These are phyloP conservation scores for Rhingia campestris DNA, from an alignment of 2,888 invertebrate genomes.

Conservation along the genomic window DNA sequence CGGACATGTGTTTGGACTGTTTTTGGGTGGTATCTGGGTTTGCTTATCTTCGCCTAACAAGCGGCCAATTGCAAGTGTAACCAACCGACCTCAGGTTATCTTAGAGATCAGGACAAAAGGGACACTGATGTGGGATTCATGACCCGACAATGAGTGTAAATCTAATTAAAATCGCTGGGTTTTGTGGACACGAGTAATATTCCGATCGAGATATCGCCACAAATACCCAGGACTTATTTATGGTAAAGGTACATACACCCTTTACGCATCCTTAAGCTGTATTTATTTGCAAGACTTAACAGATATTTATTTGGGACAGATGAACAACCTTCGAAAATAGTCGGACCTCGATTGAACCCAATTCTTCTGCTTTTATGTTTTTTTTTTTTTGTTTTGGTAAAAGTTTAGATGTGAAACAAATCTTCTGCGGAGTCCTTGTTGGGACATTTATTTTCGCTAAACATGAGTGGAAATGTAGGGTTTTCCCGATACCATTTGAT, in stretches of 20 bases:
- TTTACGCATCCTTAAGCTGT: conserved; percentile 7
- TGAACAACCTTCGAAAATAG: conserved; percentile 29
- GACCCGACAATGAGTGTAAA: conserved; percentile 50
- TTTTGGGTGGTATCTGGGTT: background rate
- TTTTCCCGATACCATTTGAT: conserved; percentile 56
- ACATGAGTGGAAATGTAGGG: conserved; percentile 47
- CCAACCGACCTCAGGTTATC: conserved; percentile 14
- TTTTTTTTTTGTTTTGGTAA: conserved; percentile 19
- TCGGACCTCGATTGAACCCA: conserved; percentile 25
- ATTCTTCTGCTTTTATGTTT: background rate
- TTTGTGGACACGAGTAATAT: background rate
- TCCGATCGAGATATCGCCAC: conserved; percentile 24
- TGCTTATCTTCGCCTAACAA: conserved; percentile 11
- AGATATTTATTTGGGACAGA: conserved; percentile 27
- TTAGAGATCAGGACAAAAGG: conserved; percentile 1
- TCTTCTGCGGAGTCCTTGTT: conserved; percentile 22
- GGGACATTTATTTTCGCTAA: conserved; percentile 59
- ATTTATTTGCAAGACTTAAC: conserved; percentile 30
- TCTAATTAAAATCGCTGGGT: conserved; percentile 46
- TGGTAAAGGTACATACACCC: conserved; percentile 19
- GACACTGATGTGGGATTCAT: conserved; percentile 9
- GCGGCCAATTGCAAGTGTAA: conserved; percentile 1
- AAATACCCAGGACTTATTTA: conserved; percentile 29
- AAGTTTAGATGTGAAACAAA: conserved; percentile 54
- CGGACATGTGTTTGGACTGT: background rate